Evolutionary conservation across 1,140 invertebrate genomes (phyloP).

Genomic region (Drosophila ohnishii): DNA sequence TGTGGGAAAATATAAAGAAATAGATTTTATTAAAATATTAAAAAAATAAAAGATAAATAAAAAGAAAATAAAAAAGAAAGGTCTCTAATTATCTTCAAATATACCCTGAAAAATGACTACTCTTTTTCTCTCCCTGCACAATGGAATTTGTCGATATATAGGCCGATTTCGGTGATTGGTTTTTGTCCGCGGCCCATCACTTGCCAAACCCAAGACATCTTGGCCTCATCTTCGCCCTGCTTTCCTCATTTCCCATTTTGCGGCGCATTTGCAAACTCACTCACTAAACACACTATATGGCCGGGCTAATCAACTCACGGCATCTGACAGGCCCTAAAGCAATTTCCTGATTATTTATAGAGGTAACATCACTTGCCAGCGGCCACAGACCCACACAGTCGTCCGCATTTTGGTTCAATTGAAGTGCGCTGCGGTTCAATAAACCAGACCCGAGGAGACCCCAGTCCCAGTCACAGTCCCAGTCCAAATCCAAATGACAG

Average conservation of each 20-base stretch:
- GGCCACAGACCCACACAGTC: constrained; percentile 48
- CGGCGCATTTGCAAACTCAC: constrained; percentile 46
- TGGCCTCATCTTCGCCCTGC: constrained; percentile 5
- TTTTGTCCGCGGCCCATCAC: constrained; percentile 18
- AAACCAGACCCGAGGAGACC: constrained; percentile 59
- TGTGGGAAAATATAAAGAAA: background rate
- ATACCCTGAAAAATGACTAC: too few species aligned
- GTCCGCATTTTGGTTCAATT: constrained; percentile 61
- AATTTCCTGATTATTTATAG: constrained; percentile 71
- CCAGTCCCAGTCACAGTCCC: background rate
- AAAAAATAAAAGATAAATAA: background rate
- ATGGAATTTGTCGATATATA: constrained; percentile 19
- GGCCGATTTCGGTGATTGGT: constrained; percentile 12
- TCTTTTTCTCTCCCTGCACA: background rate
- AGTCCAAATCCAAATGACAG: constrained; percentile 66
- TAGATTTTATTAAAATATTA: background rate
- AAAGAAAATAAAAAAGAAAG: too few species aligned
- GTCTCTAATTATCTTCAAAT: background rate
- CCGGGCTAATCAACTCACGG: constrained; percentile 65
- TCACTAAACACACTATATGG: constrained; percentile 62
- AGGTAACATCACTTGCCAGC: constrained; percentile 72
- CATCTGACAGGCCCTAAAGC: constrained; percentile 70
- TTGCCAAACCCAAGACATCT: constrained; percentile 31
- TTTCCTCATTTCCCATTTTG: constrained; percentile 39
- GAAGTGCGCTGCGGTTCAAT: constrained; percentile 63